Base-by-base conservation (phyloP, 2,797 vertebrate genomes). In the Taenioides sp. region DNA sequence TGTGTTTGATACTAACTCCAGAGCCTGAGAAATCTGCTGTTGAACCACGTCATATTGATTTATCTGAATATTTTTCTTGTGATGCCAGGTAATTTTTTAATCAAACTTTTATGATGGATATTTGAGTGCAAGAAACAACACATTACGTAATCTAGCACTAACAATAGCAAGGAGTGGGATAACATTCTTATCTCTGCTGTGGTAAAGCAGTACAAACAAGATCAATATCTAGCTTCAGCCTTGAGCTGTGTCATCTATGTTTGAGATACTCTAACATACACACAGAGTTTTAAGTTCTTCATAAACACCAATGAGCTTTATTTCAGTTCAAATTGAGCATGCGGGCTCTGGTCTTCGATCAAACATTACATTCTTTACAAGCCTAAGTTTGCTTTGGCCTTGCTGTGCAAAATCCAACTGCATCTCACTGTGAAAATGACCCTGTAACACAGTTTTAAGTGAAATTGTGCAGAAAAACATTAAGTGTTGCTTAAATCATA, bases 311-410 rank as follows among this genome's bases (percentile, higher is more conserved):
- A 78, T 80, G 72, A 81, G 79, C 60, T 82, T 82, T 86, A 84
- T 88, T 93, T 90, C 84, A 91, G 80, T 84, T 84, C 79, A 91
- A 92, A 93, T 91, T 88, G 87, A 91, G 86, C 91, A 80, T 90
- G 85, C 86, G 76, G 68, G 84, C 84, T 71, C 71, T 77, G 85
- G 82, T 89, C 89, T 91, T 89, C 88, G 85, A 94, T 88, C 92
- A 93, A 93, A 34, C 84, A 88, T 92, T 91, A 85, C 86, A 91
- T 92, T 93, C 87, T 90, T 91, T 77, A 87, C 82, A 69, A 77
- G 82, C 70, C 83, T 76, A 65, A 73, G 88, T 92, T 93, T 93
- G 87, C 86, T 90, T 93, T 93, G 91, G 91, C 91, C 75, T 67
- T 67, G 50, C 63, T 40, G 28, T 71, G 71, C 86, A 89, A 87